Evolutionary conservation across 2,888 invertebrate genomes (phyloP).

Genomic region (Tipula vernalis): DNA sequence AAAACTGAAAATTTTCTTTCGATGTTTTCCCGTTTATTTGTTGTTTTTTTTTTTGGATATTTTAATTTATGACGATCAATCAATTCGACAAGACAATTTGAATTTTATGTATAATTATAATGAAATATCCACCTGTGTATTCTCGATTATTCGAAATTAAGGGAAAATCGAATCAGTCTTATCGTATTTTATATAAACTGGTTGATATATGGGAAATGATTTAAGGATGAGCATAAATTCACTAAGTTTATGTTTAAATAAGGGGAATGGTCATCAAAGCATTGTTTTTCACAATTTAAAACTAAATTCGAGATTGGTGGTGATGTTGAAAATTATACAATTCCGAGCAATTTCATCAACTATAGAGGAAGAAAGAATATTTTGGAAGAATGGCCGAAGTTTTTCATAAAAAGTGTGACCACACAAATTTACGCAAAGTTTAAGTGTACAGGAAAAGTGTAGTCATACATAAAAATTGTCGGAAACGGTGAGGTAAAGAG

Average conservation of each 20-base stretch:
- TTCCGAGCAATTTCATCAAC: too few relatives aligned
- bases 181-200: background rate
- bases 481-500: too few relatives aligned
- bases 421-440: too few relatives aligned
- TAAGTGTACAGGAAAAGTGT: too few relatives aligned
- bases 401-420: too few relatives aligned
- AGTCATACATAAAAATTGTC: too few relatives aligned
- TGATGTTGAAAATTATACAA: too few relatives aligned
- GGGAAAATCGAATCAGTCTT: background rate
- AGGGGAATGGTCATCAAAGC: too few relatives aligned
- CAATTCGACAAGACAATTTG: background rate
- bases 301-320: too few relatives aligned
- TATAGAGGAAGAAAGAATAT: too few relatives aligned
- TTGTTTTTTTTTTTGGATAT: background rate
- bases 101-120: background rate
- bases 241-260: background rate
- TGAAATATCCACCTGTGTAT: background rate
- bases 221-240: background rate
- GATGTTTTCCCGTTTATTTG: background rate
- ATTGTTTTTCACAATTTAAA: too few relatives aligned
- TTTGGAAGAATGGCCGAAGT: too few relatives aligned
- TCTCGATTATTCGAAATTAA: background rate
- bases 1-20: background rate
- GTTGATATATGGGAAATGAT: background rate
- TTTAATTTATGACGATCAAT: background rate